Evolutionary conservation across 2,797 vertebrate genomes (phyloP).

Genomic region (Iguana delicatissima): DNA sequence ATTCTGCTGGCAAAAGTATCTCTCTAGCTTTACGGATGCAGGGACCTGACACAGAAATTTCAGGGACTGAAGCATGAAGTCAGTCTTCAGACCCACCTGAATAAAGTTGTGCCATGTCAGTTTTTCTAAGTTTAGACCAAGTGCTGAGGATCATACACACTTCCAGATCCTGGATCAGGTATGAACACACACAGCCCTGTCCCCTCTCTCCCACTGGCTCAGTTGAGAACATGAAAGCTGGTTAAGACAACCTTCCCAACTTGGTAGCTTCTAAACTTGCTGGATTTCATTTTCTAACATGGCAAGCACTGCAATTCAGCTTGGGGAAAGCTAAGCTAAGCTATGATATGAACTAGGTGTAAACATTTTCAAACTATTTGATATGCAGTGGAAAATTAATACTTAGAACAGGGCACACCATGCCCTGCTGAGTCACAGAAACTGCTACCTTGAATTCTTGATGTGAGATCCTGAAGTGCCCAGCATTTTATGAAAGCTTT

Average conservation of each 20-base stretch:
- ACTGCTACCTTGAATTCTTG: slow-evolving; percentile 43
- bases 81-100: not conserved
- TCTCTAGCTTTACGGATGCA: not conserved
- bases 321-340: not conserved
- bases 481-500: slow-evolving; percentile 48
- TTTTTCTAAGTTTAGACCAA: not conserved
- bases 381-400: slow-evolving; percentile 19
- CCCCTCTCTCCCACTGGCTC: too few species aligned
- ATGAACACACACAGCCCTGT: not conserved
- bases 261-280: not conserved
- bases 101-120: not conserved
- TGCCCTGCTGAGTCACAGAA: slow-evolving; percentile 9
- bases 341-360: not conserved
- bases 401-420: slow-evolving; percentile 19
- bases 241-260: not conserved
- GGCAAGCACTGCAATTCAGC: not conserved
- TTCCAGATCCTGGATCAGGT: not conserved
- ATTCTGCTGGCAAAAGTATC: not conserved
- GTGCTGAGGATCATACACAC: not conserved
- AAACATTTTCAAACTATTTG: not conserved
- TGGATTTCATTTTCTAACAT: not conserved
- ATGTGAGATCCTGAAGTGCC: slow-evolving; percentile 28
- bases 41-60: not conserved
- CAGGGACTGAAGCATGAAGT: not conserved
- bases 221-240: not conserved